A percentile compares a stretch with the other conserved stretches of the same genome.
Evolutionary conservation across 1,140 invertebrate species (phyloP).

Genomic region (Microplitis demolitor): DNA sequence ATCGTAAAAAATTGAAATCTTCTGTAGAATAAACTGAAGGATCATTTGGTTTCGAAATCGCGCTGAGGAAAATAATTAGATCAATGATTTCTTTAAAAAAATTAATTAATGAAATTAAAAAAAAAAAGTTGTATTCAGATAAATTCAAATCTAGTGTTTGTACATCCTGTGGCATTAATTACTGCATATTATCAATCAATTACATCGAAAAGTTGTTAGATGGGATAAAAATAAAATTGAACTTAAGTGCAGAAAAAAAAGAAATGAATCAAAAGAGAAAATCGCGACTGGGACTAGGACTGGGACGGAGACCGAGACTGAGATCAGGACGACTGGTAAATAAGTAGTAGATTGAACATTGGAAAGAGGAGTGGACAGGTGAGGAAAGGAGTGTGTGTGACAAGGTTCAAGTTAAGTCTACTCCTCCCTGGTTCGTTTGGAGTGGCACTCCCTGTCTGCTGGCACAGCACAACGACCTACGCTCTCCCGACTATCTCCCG

Average conservation of each 20-base stretch:
- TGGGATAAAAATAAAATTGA: background rate
- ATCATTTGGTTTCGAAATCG: too few relatives aligned
- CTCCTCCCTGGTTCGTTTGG: conserved; percentile 32
- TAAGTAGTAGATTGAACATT: background rate
- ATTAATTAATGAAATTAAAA: too few relatives aligned
- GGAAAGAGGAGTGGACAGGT: conserved; percentile 10
- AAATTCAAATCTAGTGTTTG: background rate
- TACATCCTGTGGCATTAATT: too few relatives aligned
- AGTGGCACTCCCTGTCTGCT: conserved; percentile 56
- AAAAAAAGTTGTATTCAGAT: too few relatives aligned
- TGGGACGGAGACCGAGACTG: background rate
- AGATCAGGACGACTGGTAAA: background rate
- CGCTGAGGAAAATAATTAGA: too few relatives aligned
- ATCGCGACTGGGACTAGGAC: background rate
- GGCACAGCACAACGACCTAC: conserved; percentile 48
- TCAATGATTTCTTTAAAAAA: too few relatives aligned
- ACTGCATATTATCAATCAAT: conserved; percentile 31
- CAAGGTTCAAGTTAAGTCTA: background rate
- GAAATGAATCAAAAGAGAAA: too few relatives aligned
- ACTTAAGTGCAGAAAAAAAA: background rate
- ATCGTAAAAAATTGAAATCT: too few relatives aligned
- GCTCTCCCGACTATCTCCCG: conserved; percentile 11
- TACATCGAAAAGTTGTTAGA: background rate
- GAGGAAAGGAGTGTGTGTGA: background rate
- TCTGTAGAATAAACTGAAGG: too few relatives aligned